Evolutionary conservation across 2,797 vertebrate species (phyloP), one percentile per base, ranked within the genome.

Genomic region (Setipinna tenuifilis): DNA sequence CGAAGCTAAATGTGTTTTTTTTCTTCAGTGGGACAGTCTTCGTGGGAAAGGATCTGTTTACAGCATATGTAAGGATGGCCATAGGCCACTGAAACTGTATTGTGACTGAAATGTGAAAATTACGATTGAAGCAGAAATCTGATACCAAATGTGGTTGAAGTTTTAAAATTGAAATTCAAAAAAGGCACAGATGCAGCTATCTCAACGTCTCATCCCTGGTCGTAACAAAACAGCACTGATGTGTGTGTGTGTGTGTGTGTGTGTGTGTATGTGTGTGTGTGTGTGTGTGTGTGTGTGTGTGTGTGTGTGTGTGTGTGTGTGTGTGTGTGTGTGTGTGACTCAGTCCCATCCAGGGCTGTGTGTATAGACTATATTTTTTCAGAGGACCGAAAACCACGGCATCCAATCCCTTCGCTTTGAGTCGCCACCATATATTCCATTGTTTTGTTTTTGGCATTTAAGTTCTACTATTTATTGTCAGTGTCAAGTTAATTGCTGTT

Each of bases 401-500:
- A 78, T 78, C 71, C 35, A 16, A 71, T 31, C 65, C 65, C 65
- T 41, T 71, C 5, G 65, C 28, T 71, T 71, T 31, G 14, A 41
- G 65, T 31, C 1, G 25, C 31, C 25, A 71, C 65, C 65, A 28
- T 12, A 28, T 11, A 25, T 25, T 25, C 68, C 68, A 78, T 78
- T 78, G 31, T 78, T 78, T 6, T 54, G 50, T 54, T 54, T 16
- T 16, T 9, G 71, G 31, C 71, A 91, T 92, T 88, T 65, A 88
- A 88, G 89, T 83, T 21, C 90, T 89, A 90, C 90, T 92, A 92
- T 91, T 93, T 93, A 91, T 93, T 91, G 92, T 94, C 92, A 89
- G 91, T 92, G 92, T 94, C 93, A 90, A 91, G 91, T 92, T 89
- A 93, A 93, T 92, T 91, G 90, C 89, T 92, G 91, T 89, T 90